phyloP scores from a whole-genome alignment of 2,888 invertebrate genomes.

The Griposia aprilina region DNA sequence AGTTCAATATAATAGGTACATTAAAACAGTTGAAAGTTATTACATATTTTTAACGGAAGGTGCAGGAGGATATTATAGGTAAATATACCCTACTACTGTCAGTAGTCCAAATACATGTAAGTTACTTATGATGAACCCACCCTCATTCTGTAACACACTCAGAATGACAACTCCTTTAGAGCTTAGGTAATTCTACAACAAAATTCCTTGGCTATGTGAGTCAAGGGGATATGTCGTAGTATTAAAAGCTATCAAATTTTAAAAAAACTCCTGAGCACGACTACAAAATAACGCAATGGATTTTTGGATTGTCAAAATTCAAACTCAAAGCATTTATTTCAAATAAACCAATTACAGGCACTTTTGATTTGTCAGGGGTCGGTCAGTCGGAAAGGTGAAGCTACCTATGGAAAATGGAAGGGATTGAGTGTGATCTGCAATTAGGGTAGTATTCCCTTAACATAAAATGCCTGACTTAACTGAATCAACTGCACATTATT shows the following conservation, averaged over 20 bases:
- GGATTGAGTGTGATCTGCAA: background rate
- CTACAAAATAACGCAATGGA: background rate
- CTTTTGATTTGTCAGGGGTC: no score
- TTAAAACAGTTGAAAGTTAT: background rate
- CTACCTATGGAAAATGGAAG: no score
- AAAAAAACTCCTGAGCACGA: background rate
- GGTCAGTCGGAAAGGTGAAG: no score
- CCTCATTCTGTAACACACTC: background rate
- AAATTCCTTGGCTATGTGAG: background rate
- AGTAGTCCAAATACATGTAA: background rate
- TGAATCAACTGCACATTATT: background rate
- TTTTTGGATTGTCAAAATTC: background rate
- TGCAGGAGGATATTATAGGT: background rate
- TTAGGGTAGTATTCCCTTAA: background rate
- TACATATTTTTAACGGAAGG: background rate
- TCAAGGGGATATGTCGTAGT: background rate
- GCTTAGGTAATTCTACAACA: background rate
- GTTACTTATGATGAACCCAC: background rate
- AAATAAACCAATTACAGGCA: no score
- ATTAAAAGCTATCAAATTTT: background rate
- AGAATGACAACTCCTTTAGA: background rate
- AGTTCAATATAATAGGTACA: background rate
- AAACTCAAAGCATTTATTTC: no score
- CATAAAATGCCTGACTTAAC: background rate
- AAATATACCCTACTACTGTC: background rate